Evolutionary conservation across 1,140 invertebrate species (phyloP).

Genomic region (Apis cerana): DNA sequence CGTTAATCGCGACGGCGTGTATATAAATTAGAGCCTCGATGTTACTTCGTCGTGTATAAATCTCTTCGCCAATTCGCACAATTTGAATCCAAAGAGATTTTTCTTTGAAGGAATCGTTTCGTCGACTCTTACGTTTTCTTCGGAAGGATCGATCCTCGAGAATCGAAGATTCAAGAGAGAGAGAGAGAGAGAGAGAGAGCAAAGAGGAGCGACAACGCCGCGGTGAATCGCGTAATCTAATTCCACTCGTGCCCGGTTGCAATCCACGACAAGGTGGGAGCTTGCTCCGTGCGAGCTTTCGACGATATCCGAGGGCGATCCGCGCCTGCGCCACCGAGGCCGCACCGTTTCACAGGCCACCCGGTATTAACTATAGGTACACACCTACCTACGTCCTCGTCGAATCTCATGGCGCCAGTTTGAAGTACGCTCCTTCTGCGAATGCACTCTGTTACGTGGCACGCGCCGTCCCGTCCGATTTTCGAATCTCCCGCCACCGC

Average conservation of each 20-base stretch:
- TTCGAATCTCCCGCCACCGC: constrained; percentile 43
- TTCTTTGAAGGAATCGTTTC: too few species aligned
- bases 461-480: constrained; percentile 36
- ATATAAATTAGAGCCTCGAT: neutral
- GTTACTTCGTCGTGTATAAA: neutral
- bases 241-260: constrained; percentile 12
- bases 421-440: constrained; percentile 79
- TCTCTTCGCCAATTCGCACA: neutral
- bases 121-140: too few species aligned
- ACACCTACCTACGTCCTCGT: constrained; percentile 72
- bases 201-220: too few species aligned
- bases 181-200: too few species aligned
- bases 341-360: constrained; percentile 56
- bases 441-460: constrained; percentile 72
- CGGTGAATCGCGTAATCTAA: neutral
- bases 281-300: constrained; percentile 66
- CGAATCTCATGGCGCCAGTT: constrained; percentile 80
- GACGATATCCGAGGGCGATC: constrained; percentile 66
- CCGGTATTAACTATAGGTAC: constrained; percentile 66
- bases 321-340: constrained; percentile 66
- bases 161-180: too few species aligned
- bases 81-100: neutral
- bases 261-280: constrained; percentile 51
- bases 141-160: too few species aligned
- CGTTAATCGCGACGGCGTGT: neutral